Conservation (phyloP, 2,113 vertebrate species). For the Stigmatopora nigra region DNA sequence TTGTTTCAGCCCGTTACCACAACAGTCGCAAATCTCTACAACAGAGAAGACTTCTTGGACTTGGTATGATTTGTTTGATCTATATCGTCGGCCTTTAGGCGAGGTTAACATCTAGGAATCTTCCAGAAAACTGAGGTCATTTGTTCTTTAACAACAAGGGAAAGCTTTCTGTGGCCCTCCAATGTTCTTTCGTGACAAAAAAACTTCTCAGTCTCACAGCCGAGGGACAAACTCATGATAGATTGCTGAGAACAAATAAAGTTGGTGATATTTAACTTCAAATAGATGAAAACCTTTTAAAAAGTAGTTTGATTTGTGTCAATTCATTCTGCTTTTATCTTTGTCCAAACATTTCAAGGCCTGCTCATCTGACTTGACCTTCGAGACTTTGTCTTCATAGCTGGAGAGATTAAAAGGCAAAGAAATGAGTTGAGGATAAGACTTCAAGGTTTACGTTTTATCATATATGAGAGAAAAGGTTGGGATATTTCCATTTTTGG, state of each 20-base stretch:
- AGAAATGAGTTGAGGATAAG: slow-evolving; percentile 6
- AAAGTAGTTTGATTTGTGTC: background rate
- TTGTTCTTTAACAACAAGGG: slow-evolving; percentile 6
- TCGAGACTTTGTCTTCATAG: slow-evolving; percentile 1
- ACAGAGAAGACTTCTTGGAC: slow-evolving; percentile 29
- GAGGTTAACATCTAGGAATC: slow-evolving; percentile 34
- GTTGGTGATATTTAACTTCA: background rate
- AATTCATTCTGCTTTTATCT: background rate
- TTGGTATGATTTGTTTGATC: background rate
- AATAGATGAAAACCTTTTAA: background rate
- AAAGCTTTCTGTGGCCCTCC: background rate
- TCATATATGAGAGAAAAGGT: background rate
- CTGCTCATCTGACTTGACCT: slow-evolving; percentile 29
- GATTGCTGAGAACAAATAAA: slow-evolving; percentile 9
- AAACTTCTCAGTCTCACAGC: background rate
- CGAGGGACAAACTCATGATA: slow-evolving; percentile 1
- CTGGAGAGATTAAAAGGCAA: slow-evolving; percentile 31
- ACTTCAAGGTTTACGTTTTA: background rate
- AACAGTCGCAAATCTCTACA: slow-evolving; percentile 54
- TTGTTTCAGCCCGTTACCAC: slow-evolving; percentile 35
- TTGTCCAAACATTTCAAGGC: background rate
- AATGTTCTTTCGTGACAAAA: background rate
- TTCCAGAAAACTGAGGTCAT: slow-evolving; percentile 15
- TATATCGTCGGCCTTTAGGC: slow-evolving; percentile 17
- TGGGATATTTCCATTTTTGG: background rate